Percentiles rank a stretch among this genome's conserved stretches.
phyloP scores from a whole-genome alignment of 2,113 vertebrate genomes.

The Strix uralensis region DNA sequence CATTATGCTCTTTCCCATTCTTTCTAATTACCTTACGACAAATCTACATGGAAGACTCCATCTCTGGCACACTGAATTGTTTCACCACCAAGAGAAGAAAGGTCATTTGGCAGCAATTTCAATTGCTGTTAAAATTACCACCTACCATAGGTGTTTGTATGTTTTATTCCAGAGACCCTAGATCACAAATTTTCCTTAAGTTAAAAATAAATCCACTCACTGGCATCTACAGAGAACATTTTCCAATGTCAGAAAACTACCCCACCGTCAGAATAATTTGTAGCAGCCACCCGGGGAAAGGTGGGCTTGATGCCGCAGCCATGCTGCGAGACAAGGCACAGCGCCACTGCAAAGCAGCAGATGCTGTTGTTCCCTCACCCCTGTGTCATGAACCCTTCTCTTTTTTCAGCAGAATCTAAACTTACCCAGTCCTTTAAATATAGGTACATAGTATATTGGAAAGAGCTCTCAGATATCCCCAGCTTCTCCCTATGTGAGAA shows the following conservation, averaged over 20 bases:
- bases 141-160: background rate
- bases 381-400: background rate
- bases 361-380: background rate
- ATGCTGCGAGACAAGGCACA: rapidly evolving
- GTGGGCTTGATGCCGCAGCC: rapidly evolving
- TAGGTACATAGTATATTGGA: background rate
- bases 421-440: background rate
- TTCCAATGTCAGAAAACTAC: background rate
- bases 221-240: background rate
- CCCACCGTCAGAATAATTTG: background rate
- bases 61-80: background rate
- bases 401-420: background rate
- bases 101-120: background rate
- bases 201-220: background rate
- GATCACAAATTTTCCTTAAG: background rate
- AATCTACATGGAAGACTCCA: background rate
- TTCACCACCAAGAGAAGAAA: background rate
- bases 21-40: background rate
- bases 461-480: background rate
- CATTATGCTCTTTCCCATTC: background rate
- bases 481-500: rapidly evolving
- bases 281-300: background rate
- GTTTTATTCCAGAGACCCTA: background rate
- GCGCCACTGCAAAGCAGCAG: background rate
- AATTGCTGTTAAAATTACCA: background rate